A percentile compares a stretch with the other conserved stretches of the same genome.
Evolutionary conservation across 2,113 vertebrate species (phyloP).

Genomic region (Dryoscopus gambensis): DNA sequence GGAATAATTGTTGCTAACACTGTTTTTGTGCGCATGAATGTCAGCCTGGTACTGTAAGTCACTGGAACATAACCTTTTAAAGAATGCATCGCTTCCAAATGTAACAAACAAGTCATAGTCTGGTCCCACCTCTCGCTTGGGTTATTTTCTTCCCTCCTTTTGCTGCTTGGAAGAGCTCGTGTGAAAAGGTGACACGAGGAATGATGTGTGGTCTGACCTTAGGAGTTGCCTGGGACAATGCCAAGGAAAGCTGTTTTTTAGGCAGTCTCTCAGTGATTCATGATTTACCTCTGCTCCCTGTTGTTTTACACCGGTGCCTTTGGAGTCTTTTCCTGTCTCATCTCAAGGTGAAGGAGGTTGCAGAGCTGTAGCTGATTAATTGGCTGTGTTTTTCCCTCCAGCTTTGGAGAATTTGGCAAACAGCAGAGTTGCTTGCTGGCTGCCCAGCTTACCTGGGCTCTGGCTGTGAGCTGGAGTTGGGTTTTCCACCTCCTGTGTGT

Average conservation of each 20-base stretch:
- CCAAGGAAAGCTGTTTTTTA: neutral
- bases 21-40: neutral
- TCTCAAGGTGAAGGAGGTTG: conserved; percentile 6
- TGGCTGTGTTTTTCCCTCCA: neutral
- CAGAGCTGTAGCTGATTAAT: neutral
- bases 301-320: neutral
- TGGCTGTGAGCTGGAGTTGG: neutral
- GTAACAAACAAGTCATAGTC: neutral
- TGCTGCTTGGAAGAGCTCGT: neutral
- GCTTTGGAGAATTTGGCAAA: neutral
- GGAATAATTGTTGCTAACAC: neutral
- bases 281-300: neutral
- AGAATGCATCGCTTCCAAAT: neutral
- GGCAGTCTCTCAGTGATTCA: neutral
- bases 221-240: neutral
- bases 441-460: neutral
- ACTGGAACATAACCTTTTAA: neutral
- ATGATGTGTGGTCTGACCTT: neutral
- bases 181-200: neutral
- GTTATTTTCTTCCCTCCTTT: neutral
- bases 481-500: neutral
- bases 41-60: neutral
- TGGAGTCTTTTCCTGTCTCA: neutral
- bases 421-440: neutral
- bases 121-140: neutral